Percentiles rank a stretch among this genome's conserved stretches.
Evolutionary conservation across 2,888 invertebrate species (phyloP).

Genomic region (Cataglyphis rosenhaueri): DNA sequence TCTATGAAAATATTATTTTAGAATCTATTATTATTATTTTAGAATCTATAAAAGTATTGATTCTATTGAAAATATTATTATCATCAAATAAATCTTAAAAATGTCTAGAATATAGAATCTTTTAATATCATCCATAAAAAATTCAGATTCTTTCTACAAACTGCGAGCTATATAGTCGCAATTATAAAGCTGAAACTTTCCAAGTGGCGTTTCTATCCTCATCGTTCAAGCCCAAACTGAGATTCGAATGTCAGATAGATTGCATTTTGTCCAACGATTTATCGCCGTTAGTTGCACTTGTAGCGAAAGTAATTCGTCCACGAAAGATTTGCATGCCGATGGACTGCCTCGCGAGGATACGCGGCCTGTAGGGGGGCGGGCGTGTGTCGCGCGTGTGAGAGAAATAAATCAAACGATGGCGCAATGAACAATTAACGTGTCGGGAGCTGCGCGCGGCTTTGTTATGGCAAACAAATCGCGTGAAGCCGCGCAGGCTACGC

Average conservation of each 20-base stretch:
- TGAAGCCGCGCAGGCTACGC: constrained; percentile 32
- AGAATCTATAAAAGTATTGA: not conserved
- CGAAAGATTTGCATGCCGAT: constrained; percentile 60
- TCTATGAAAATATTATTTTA: not conserved
- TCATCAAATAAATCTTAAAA: not conserved
- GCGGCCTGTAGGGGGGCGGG: not conserved
- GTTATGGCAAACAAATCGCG: constrained; percentile 66
- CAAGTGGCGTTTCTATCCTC: constrained; percentile 7
- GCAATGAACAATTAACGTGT: constrained; percentile 70
- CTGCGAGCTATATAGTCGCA: not conserved
- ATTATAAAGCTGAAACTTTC: constrained; percentile 11
- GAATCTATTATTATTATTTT: not conserved
- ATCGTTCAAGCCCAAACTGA: constrained; percentile 25
- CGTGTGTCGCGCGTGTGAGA: constrained; percentile 58
- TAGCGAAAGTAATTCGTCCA: constrained; percentile 62
- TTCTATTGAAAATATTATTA: not conserved
- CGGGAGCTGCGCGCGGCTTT: constrained; percentile 66
- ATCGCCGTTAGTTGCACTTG: constrained; percentile 50
- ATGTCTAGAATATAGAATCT: not conserved
- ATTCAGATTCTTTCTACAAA: not conserved
- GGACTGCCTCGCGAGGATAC: constrained; percentile 25
- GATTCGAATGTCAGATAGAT: constrained; percentile 40
- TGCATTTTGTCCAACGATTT: constrained; percentile 34
- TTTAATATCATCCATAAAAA: not conserved
- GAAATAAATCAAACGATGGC: constrained; percentile 70